Evolutionary conservation across 1,140 invertebrate species (phyloP).

Genomic region (Drepana arcuata): DNA sequence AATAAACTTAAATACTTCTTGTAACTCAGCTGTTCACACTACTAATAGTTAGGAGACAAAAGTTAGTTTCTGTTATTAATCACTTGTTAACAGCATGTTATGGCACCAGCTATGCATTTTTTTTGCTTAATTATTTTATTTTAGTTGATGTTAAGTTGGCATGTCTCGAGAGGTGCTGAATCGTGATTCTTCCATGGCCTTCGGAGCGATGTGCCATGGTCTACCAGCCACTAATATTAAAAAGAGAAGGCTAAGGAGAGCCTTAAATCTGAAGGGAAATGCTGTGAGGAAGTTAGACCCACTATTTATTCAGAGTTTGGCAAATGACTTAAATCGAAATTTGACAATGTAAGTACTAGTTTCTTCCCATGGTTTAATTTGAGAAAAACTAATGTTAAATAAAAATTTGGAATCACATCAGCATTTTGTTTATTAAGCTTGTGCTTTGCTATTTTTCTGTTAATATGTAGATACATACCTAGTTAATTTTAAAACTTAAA

Average conservation of each 20-base stretch:
- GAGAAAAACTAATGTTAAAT: no score
- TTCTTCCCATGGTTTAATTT: no score
- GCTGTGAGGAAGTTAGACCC: slow-evolving; percentile 29
- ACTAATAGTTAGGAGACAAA: slow-evolving; percentile 1
- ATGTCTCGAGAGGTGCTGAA: slow-evolving; percentile 37
- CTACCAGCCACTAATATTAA: slow-evolving; percentile 27
- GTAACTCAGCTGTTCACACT: slow-evolving; percentile 20
- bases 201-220: slow-evolving; percentile 25
- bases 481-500: no score
- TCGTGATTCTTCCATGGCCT: slow-evolving; percentile 28
- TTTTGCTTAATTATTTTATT: slow-evolving; percentile 16
- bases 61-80: no score
- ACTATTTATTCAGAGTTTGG: slow-evolving; percentile 22
- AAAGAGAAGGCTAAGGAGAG: slow-evolving; percentile 29
- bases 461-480: no score
- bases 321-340: no score
- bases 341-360: no score
- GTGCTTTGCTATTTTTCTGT: no score
- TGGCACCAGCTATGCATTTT: slow-evolving; percentile 5
- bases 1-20: slow-evolving; percentile 2
- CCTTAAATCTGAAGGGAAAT: slow-evolving; percentile 15
- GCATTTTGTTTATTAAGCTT: no score
- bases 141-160: slow-evolving; percentile 38
- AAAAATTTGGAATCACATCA: no score
- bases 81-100: no score